Evolutionary conservation across 2,888 invertebrate species (phyloP), one percentile per base, ranked within the genome.

Genomic region (Tuta absoluta): DNA sequence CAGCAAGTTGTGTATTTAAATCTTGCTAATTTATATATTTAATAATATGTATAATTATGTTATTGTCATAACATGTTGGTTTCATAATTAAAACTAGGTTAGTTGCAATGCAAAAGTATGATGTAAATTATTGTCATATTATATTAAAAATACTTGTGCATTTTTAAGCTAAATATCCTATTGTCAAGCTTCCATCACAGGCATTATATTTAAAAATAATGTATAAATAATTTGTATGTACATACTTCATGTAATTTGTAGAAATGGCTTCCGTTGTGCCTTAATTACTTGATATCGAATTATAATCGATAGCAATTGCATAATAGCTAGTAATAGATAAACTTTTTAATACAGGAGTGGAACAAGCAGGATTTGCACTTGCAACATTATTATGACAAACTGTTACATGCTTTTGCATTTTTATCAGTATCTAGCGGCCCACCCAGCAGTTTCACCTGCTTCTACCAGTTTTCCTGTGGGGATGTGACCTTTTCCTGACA

Each of bases 181-280:
- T 7, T 45, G 5, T 45, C 45, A n/a, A 4, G n/a, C 17, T 17
- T 45, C 1, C 41, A 41, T 45, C 17, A n/a, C 45, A 45, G n/a
- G 45, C 45, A 41, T 17, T n/a, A 17, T 45, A 41, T 17, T 45
- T 4, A 45, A 45, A n/a, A 33, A 33, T 33, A 33, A 8, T 33
- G 33, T 33, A n/a, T 45, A 45, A 7, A n/a, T 45, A 45, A 5
- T 45, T 17, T n/a, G n/a, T 41, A 45, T n/a, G 45, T 45, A 45
- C 17, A 17, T 45, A 38, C 12, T 38, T 38, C 10, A 12, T 41
- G 17, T n/a, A 17, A 45, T 7, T 45, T n/a, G 17, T 45, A n/a
- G 17, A n/a, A 45, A 45, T 45, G 45, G 45, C 45, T 45, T 45
- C 45, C 45, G n/a, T 45, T 45, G 45, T 45, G 45, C 45, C 45